A percentile compares a stretch with the other conserved stretches of the same genome.
These are phyloP conservation scores for Kryptolebias marmoratus DNA, from an alignment of 2,113 vertebrate genomes.

Conservation along the genomic window DNA sequence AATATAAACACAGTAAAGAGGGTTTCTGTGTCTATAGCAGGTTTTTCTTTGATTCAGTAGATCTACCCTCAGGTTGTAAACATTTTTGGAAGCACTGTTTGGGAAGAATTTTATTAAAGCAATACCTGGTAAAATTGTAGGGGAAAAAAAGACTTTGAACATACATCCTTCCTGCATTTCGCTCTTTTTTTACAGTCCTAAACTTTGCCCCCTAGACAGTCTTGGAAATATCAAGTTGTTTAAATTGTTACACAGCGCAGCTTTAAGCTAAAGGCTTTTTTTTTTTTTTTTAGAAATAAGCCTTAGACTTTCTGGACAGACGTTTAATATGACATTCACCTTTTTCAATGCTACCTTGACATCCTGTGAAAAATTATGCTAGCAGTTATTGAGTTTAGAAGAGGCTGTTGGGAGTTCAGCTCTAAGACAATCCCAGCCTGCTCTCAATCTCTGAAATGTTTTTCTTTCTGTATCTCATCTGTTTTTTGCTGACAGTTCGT, in stretches of 20 bases:
- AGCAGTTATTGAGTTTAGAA: neutral
- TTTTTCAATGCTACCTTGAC: neutral
- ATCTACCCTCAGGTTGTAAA: neutral
- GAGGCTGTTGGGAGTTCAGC: no score
- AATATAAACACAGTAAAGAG: neutral
- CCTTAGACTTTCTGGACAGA: neutral
- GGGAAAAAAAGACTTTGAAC: neutral
- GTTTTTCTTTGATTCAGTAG: neutral
- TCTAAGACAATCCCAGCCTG: no score
- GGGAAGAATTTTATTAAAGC: neutral
- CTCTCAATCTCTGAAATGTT: no score
- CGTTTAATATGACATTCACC: neutral
- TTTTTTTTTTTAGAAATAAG: neutral
- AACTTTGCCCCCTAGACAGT: neutral
- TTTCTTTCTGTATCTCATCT: neutral
- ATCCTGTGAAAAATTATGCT: neutral
- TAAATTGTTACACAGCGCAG: neutral
- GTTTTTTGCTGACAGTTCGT: neutral
- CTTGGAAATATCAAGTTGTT: neutral
- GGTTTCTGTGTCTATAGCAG: neutral
- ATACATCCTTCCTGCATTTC: neutral
- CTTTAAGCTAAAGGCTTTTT: neutral
- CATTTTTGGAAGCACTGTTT: neutral
- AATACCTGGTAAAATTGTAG: neutral
- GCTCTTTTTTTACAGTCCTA: no score